Evolutionary conservation across 2,113 vertebrate species (phyloP).

Genomic region (Bos javanicus): DNA sequence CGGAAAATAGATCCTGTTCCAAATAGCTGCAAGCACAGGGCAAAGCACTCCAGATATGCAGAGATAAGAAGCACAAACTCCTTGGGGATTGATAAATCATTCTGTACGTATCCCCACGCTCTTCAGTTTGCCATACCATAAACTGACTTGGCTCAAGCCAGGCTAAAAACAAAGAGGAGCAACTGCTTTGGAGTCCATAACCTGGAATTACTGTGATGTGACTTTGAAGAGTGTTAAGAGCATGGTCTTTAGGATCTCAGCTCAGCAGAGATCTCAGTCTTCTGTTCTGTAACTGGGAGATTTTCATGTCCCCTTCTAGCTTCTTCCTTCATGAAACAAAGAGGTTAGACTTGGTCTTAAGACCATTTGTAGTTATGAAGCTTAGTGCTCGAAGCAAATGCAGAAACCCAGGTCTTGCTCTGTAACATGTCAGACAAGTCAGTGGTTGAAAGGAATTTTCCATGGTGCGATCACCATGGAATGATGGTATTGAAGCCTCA

Average conservation of each 20-base stretch:
- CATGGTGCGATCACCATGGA: background rate
- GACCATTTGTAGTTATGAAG: background rate
- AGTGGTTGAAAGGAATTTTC: background rate
- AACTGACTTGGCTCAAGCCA: constrained; percentile 8
- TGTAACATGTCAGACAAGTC: background rate
- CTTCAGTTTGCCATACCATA: background rate
- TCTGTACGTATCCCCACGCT: background rate
- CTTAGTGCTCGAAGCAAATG: background rate
- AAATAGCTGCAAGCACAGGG: background rate
- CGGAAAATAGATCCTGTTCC: constrained; percentile 26
- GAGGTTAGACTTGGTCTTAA: background rate
- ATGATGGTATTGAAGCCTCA: constrained; percentile 3
- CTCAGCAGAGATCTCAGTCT: background rate
- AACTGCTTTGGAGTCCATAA: background rate
- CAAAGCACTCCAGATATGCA: background rate
- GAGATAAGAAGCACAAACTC: background rate
- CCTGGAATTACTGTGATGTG: background rate
- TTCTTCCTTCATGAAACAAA: constrained; percentile 33
- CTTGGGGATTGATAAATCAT: background rate
- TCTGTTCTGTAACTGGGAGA: background rate
- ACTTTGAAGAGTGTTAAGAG: background rate
- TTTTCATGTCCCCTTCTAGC: background rate
- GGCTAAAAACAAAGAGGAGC: background rate
- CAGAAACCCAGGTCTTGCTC: background rate
- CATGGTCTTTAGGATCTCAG: background rate